A percentile compares a stretch with the other conserved stretches of the same genome.
Evolutionary conservation across 2,888 invertebrate species (phyloP).

Genomic region (Anorthoa munda): DNA sequence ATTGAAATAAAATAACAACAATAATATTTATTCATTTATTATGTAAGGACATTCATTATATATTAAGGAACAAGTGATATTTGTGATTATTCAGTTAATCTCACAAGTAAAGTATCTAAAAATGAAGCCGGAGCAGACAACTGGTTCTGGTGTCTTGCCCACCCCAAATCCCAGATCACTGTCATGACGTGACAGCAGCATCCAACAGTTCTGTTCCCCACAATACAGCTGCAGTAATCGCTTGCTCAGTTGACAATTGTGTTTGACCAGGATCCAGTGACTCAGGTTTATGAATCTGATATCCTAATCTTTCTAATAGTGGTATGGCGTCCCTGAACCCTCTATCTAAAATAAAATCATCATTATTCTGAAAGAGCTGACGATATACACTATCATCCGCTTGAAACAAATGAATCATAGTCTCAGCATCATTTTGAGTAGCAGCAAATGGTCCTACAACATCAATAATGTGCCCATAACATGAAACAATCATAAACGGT

Average conservation of each 20-base stretch:
- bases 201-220: too few relatives aligned
- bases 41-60: too few relatives aligned
- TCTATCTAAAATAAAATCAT: constrained; percentile 22
- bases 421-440: constrained; percentile 3
- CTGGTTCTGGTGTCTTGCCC: too few relatives aligned
- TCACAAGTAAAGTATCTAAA: too few relatives aligned
- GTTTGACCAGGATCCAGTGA: constrained; percentile 13
- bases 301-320: background rate
- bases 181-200: too few relatives aligned
- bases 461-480: constrained; percentile 16
- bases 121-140: too few relatives aligned
- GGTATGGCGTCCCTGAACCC: background rate
- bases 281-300: constrained; percentile 14
- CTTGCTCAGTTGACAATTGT: background rate
- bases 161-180: too few relatives aligned
- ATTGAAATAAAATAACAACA: too few relatives aligned
- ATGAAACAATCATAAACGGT: constrained; percentile 14
- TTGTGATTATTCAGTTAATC: too few relatives aligned
- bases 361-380: constrained; percentile 6
- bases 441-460: constrained; percentile 12
- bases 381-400: constrained; percentile 2
- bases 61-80: too few relatives aligned
- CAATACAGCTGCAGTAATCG: too few relatives aligned
- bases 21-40: too few relatives aligned
- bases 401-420: constrained; percentile 1